These are phyloP conservation scores for Nezara viridula DNA, from an alignment of 2,888 invertebrate species.

Conservation along the genomic window DNA sequence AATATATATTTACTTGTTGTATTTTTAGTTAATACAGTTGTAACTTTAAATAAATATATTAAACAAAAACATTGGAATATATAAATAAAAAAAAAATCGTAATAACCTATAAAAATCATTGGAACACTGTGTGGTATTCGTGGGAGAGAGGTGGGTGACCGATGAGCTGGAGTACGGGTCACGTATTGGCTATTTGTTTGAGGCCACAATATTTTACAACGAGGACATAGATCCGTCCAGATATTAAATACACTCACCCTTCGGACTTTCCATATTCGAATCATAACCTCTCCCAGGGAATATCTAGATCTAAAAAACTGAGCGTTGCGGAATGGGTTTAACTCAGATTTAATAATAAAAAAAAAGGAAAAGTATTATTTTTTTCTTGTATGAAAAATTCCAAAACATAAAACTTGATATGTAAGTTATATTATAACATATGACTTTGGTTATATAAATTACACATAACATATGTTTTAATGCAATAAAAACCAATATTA, in stretches of 20 bases:
- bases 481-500: too few species aligned
- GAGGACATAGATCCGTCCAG: background rate
- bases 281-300: background rate
- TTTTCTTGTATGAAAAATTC: too few species aligned
- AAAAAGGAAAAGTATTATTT: too few species aligned
- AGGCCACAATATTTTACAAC: background rate
- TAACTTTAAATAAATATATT: too few species aligned
- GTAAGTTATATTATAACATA: too few species aligned
- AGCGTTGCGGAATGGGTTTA: background rate
- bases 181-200: slow-evolving; percentile 16
- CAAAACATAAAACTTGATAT: too few species aligned
- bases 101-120: background rate
- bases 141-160: background rate
- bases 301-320: background rate
- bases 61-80: too few species aligned
- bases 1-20: too few species aligned
- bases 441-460: too few species aligned
- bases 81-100: too few species aligned
- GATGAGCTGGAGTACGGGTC: background rate
- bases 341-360: background rate
- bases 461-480: too few species aligned
- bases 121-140: background rate
- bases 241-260: slow-evolving; percentile 3
- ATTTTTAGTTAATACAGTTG: too few species aligned
- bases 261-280: background rate